phyloP scores from a whole-genome alignment of 2,888 invertebrate species.

The Gymnocheta viridis region DNA sequence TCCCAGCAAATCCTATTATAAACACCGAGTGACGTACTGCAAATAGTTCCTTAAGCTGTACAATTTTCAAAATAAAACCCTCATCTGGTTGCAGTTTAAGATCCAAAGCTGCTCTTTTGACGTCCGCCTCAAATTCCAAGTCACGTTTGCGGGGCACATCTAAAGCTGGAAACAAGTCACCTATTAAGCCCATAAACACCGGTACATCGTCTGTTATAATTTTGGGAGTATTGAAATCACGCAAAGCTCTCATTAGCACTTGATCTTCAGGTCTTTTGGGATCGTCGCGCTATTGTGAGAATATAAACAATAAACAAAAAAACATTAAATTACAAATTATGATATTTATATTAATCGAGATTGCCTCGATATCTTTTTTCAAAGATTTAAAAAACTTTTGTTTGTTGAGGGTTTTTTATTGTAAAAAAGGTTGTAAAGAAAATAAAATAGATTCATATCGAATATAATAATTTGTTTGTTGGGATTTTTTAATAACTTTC shows the following conservation, averaged over 20 bases:
- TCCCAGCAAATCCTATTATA: constrained; percentile 92
- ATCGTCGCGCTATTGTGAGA: constrained; percentile 87
- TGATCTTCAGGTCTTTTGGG: constrained; percentile 92
- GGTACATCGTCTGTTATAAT: constrained; percentile 95
- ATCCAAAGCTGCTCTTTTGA: constrained; percentile 90
- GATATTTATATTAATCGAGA: no score
- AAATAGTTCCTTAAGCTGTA: constrained; percentile 95
- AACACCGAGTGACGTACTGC: constrained; percentile 97
- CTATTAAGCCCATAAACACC: constrained; percentile 96
- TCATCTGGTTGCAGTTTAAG: constrained; percentile 95
- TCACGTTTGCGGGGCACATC: constrained; percentile 95
- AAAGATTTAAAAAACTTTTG: no score
- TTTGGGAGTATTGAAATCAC: constrained; percentile 97
- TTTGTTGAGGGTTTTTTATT: no score
- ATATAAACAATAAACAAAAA: not conserved
- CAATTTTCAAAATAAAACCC: constrained; percentile 92
- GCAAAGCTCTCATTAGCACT: constrained; percentile 94
- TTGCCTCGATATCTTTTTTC: no score
- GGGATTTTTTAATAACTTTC: no score
- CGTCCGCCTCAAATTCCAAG: constrained; percentile 90
- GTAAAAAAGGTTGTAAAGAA: no score
- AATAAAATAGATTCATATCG: no score
- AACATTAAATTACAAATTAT: not conserved
- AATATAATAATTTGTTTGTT: no score
- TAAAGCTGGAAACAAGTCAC: constrained; percentile 95